These are phyloP conservation scores for Monochamus saltuarius DNA, from an alignment of 1,140 invertebrate genomes.

Conservation along the genomic window DNA sequence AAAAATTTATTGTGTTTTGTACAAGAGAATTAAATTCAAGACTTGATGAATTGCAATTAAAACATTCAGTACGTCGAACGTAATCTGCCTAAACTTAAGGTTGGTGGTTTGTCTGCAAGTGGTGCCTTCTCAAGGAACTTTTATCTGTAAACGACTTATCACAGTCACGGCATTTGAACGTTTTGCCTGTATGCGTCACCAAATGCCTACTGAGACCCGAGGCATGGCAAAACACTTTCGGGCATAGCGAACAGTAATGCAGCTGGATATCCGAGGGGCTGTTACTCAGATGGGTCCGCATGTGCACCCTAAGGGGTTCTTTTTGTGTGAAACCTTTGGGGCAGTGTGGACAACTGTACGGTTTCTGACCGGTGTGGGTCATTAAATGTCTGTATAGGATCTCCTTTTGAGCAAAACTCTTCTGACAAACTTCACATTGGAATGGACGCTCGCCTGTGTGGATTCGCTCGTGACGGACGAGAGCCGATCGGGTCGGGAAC, in stretches of 20 bases:
- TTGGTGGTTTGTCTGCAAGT: slow-evolving; percentile 35
- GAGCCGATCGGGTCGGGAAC: slow-evolving; percentile 78
- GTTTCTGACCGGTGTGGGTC: slow-evolving; percentile 82
- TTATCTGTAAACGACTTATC: slow-evolving; percentile 70
- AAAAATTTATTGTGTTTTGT: too few relatives aligned
- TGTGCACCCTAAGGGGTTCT: slow-evolving; percentile 64
- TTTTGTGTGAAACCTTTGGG: slow-evolving; percentile 72
- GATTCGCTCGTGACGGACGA: slow-evolving; percentile 75
- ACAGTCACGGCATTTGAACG: slow-evolving; percentile 66
- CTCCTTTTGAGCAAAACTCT: slow-evolving; percentile 75
- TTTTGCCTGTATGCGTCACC: slow-evolving; percentile 67
- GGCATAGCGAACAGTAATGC: slow-evolving; percentile 68
- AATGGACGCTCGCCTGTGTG: slow-evolving; percentile 78
- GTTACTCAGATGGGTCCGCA: slow-evolving; percentile 60
- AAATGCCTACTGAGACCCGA: slow-evolving; percentile 71
- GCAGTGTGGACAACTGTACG: slow-evolving; percentile 76
- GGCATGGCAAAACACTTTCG: slow-evolving; percentile 67
- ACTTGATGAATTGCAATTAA: too few relatives aligned
- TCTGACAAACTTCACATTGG: slow-evolving; percentile 69
- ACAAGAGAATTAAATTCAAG: too few relatives aligned
- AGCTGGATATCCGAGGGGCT: slow-evolving; percentile 60
- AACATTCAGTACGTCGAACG: too few relatives aligned
- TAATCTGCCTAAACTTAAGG: not conserved
- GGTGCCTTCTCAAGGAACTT: slow-evolving; percentile 66
- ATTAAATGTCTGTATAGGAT: slow-evolving; percentile 80